Conservation (phyloP, 2,797 vertebrate genomes). For the Paguma larvata region DNA sequence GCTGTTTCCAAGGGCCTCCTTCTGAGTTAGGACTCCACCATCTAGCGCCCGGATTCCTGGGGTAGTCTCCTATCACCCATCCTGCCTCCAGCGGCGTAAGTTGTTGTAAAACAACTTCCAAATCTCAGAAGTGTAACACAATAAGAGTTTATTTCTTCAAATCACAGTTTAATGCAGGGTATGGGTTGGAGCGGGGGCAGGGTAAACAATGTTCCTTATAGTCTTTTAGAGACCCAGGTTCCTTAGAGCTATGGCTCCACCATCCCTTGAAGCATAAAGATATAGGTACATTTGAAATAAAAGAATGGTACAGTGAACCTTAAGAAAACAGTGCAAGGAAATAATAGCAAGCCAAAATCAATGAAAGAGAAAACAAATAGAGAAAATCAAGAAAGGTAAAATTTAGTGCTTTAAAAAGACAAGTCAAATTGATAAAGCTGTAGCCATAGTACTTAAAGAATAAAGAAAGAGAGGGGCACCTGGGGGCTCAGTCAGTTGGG, state of each 20-base stretch:
- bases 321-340: background rate
- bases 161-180: background rate
- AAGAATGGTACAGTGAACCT: background rate
- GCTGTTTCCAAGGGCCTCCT: background rate
- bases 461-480: background rate
- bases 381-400: slow-evolving; percentile 11
- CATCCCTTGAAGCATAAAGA: background rate
- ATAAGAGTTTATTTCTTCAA: background rate
- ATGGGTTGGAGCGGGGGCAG: background rate
- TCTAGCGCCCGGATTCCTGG: no score
- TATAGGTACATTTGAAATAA: background rate
- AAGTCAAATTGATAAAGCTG: background rate
- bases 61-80: background rate
- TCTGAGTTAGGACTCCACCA: background rate
- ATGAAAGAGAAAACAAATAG: background rate
- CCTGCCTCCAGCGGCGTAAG: background rate
- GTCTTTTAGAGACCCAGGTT: background rate
- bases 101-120: background rate
- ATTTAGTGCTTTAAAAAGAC: background rate
- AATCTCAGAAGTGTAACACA: background rate
- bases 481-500: no score
- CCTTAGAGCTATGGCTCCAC: rapidly evolving
- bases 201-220: no score
- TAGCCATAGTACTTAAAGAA: background rate
- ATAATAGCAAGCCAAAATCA: background rate